Base-by-base conservation (phyloP, 1,140 invertebrate genomes). In the Antheraea mylitta region DNA sequence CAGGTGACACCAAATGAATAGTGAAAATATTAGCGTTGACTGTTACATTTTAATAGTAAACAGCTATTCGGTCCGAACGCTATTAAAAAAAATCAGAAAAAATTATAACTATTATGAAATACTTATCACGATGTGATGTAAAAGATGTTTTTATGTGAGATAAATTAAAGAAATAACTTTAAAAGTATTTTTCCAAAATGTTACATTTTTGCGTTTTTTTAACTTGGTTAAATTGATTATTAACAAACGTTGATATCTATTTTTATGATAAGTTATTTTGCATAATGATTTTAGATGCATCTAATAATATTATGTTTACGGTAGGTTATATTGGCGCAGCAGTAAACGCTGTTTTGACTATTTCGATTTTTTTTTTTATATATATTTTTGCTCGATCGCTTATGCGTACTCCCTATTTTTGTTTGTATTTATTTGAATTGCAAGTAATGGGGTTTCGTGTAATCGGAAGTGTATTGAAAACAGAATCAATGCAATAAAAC, bases 121-220 rank as follows among this genome's bases (percentile, higher is more conserved):
- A 63, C 61, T 38, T 62, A 90, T 89, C 89, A 91, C 85, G 73
- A 78, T 89, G 89, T 91, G 89, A 91, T 91, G 87, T 89, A 91
- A 89, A 91, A 91, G 83, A 86, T 82, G 81, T 85, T 85, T 82
- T 85, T 85, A 88, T 87, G 86, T 88, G 81, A 87, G 81, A 87
- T 88, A 85, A 85, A 85, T 85, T 85, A 85, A 87, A 86, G 68
- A 37, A 64, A 74, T 85, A 83, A 85, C 87, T 91, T 91, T 72
- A 83, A 89, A 91, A 91, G 89, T 91, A 85, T 89, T 91, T 88
- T 87, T 90, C 80, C 87, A 85, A 86, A 87, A 89, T 88, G 87
- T 88, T 87, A 88, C 66, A 71, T 78, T 81, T 84, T 66, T 83
- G 77, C 76, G 80, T 90, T 89, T 82, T 65, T 85, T 83, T 89